Percentiles rank a stretch among this genome's conserved stretches.
phyloP scores from a whole-genome alignment of 2,797 vertebrate genomes.

The Parauchenoglanis punctatus region DNA sequence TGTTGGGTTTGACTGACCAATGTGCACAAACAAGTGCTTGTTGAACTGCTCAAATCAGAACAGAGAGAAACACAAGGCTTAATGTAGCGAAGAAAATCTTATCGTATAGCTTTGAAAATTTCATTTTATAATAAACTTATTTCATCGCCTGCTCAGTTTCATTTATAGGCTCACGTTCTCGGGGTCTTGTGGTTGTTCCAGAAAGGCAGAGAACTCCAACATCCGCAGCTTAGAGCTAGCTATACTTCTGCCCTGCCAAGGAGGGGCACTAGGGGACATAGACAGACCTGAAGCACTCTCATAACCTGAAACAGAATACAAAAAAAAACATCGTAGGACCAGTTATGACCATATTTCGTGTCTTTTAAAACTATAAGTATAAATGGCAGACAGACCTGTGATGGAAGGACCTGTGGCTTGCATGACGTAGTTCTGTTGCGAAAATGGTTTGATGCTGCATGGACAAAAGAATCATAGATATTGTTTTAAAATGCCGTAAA shows the following conservation, averaged over 20 bases:
- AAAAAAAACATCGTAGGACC: neutral
- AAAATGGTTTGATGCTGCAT: conserved; percentile 92
- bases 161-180: conserved; percentile 80
- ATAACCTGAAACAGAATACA: conserved; percentile 76
- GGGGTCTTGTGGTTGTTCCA: conserved; percentile 90
- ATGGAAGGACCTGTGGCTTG: conserved; percentile 83
- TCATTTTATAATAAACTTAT: neutral
- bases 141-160: neutral
- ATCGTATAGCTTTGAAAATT: neutral
- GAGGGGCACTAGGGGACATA: conserved; percentile 80
- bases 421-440: conserved; percentile 89
- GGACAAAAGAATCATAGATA: conserved; percentile 60
- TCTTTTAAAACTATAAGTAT: neutral
- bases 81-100: neutral
- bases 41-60: conserved; percentile 78
- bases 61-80: neutral
- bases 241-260: conserved; percentile 90
- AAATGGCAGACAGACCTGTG: conserved; percentile 75
- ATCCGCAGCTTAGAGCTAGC: conserved; percentile 91
- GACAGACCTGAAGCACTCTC: conserved; percentile 83
- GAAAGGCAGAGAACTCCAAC: conserved; percentile 94
- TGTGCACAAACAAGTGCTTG: conserved; percentile 95
- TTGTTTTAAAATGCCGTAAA: neutral
- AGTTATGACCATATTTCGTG: neutral
- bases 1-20: conserved; percentile 89